Evolutionary conservation across 2,888 invertebrate genomes (phyloP).

Genomic region (Nymphalis c-album): DNA sequence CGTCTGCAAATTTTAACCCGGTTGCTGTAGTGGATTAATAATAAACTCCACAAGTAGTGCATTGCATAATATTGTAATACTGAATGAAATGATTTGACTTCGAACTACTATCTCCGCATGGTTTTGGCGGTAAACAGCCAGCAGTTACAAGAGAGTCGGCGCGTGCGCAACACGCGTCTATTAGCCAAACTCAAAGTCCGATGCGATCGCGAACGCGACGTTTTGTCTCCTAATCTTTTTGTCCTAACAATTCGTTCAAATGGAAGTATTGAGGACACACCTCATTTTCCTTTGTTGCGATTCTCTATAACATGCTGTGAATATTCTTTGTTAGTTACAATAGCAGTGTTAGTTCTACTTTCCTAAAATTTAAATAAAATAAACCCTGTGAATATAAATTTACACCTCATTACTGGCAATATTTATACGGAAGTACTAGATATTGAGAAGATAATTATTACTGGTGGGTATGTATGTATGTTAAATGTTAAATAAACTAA

Average conservation of each 20-base stretch:
- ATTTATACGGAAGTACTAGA: conserved; percentile 23
- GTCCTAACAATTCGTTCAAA: conserved; percentile 65
- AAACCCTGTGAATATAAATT: conserved; percentile 57
- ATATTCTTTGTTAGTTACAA: conserved; percentile 72
- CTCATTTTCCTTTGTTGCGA: conserved; percentile 71
- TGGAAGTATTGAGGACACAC: conserved; percentile 76
- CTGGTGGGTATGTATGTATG: conserved; percentile 40
- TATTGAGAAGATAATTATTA: conserved; percentile 21
- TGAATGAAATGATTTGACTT: conserved; percentile 67
- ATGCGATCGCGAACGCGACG: conserved; percentile 75
- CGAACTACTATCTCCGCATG: conserved; percentile 60
- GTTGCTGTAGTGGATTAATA: conserved; percentile 52
- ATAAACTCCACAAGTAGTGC: conserved; percentile 49
- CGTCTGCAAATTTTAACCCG: conserved; percentile 48
- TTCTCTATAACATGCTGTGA: conserved; percentile 74
- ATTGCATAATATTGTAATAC: conserved; percentile 64
- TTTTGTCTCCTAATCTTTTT: conserved; percentile 72
- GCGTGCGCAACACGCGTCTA: conserved; percentile 77
- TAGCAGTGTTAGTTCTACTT: conserved; percentile 78
- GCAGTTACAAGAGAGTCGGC: conserved; percentile 71
- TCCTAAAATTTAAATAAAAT: conserved; percentile 65
- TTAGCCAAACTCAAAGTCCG: conserved; percentile 56
- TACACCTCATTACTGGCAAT: conserved; percentile 34
- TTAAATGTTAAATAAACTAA: conserved; percentile 2
- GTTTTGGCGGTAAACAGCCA: conserved; percentile 75